These are phyloP conservation scores for Trichopoda pennipes DNA, from an alignment of 2,888 invertebrate genomes.

Conservation along the genomic window DNA sequence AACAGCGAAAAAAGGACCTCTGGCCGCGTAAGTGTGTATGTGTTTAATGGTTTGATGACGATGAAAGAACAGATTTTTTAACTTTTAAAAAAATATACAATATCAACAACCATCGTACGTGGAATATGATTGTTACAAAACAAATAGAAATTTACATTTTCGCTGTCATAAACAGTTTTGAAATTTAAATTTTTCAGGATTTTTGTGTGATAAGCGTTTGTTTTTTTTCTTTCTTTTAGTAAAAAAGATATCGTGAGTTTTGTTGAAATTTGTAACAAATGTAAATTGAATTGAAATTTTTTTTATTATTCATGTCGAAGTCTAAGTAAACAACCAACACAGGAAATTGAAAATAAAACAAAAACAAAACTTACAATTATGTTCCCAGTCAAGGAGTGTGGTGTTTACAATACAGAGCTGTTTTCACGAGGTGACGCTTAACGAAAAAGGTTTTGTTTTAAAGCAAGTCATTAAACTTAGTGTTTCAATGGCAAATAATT, in stretches of 20 bases:
- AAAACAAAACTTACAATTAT: conserved; percentile 12
- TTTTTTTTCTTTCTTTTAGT: conserved; percentile 28
- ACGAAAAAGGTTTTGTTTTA: not conserved
- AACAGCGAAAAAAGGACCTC: conserved; percentile 54
- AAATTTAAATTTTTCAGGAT: conserved; percentile 52
- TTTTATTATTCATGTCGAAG: conserved; percentile 22
- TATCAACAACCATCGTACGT: conserved; percentile 38
- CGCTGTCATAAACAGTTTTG: conserved; percentile 69
- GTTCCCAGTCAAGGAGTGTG: not conserved
- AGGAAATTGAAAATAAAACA: conserved; percentile 55
- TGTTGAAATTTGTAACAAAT: conserved; percentile 58
- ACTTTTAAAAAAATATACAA: not conserved
- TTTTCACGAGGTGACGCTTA: not conserved
- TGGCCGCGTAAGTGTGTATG: conserved; percentile 46
- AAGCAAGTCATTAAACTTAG: not conserved
- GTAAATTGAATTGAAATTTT: conserved; percentile 55
- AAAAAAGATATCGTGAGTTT: conserved; percentile 32
- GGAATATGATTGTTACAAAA: conserved; percentile 68
- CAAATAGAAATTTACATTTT: conserved; percentile 69
- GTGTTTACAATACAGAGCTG: not conserved
- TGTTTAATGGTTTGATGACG: conserved; percentile 56
- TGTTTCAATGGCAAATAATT: not conserved
- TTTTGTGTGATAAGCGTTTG: conserved; percentile 52
- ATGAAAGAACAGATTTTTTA: conserved; percentile 6
- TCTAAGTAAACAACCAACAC: conserved; percentile 56